Conservation (phyloP, 1,140 invertebrate genomes). For the Drosophila triauraria region DNA sequence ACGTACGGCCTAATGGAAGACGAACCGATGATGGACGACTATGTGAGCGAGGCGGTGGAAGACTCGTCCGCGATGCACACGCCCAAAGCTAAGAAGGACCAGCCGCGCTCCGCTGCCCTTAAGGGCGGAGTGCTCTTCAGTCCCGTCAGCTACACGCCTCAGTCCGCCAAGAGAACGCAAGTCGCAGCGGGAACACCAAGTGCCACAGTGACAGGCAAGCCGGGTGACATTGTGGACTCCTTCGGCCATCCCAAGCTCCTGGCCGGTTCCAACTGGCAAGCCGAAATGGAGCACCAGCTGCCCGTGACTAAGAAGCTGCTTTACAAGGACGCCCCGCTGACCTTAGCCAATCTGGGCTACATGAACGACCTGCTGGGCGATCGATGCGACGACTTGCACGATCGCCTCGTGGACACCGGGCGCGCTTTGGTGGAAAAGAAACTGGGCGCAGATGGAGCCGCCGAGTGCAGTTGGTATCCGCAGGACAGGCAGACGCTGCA, state of each 20-base stretch:
- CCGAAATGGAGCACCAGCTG: conserved; percentile 54
- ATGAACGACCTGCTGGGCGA: conserved; percentile 69
- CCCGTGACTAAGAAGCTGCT: conserved; percentile 56
- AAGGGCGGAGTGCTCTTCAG: conserved; percentile 60
- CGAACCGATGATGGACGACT: conserved; percentile 69
- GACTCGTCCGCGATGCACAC: conserved; percentile 46
- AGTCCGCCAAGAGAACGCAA: conserved; percentile 41
- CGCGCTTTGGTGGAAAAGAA: conserved; percentile 61
- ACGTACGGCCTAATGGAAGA: conserved; percentile 58
- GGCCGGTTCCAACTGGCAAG: conserved; percentile 43
- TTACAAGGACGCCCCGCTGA: conserved; percentile 50
- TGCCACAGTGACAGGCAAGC: conserved; percentile 23
- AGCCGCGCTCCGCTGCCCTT: conserved; percentile 12
- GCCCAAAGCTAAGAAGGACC: conserved; percentile 49
- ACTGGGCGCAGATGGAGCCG: conserved; percentile 46
- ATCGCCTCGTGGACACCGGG: conserved; percentile 57
- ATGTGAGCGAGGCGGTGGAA: conserved; percentile 36
- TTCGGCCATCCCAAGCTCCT: conserved; percentile 71
- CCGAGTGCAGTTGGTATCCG: conserved; percentile 70
- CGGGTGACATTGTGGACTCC: conserved; percentile 65
- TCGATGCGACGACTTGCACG: conserved; percentile 55
- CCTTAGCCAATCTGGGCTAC: conserved; percentile 50
- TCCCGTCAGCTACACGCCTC: conserved; percentile 63
- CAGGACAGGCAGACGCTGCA: conserved; percentile 62
- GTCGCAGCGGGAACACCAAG: neutral